Evolutionary conservation across 2,797 vertebrate species (phyloP), one percentile per base, ranked within the genome.

Genomic region (Sebastiscus tertius): DNA sequence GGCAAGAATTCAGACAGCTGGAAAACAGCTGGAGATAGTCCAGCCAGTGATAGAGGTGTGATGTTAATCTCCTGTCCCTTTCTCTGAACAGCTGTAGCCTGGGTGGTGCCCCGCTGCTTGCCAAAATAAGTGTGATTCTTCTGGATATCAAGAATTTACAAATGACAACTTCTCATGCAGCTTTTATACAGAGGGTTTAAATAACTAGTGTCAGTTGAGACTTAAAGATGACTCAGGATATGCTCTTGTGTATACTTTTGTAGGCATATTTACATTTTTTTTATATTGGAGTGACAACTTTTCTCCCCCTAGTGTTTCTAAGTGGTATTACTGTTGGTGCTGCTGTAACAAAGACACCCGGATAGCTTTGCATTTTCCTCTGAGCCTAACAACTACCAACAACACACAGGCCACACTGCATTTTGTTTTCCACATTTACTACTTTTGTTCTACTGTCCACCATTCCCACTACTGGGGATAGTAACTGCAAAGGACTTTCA

Each of bases 11-110:
- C 5, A 64, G 68, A 39, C 77, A 86, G 77, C 80, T 86, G 79
- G 77, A 64, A 83, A 89, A 82, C 81, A 84, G 81, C 81, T 91
- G 88, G 85, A 86, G 72, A 22, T 33, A 13, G 65, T 84, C 74
- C 73, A 64, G 61, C 64, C n/a, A 71, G 62, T 56, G 63, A 72
- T 79, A 3, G 78, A 91, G 75, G 87, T 89, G 86, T 69, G 66
- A 86, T 85, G 85, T 69, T 82, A 66, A 61, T 80, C 74, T 75
- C n/a, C 13, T 65, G 80, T 84, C 77, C 49, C 26, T 54, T 77
- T 86, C 65, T 91, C 24, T 72, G 73, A 74, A 54, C 85, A 86
- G 79, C 81, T 87, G 82, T 71, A 68, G 70, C 6, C 24, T 55
- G 75, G 70, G 52, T 75, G 54, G 75, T 83, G n/a, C 66, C 60